Conservation (phyloP, 1,140 invertebrate species). For the Trissolcus basalis region DNA sequence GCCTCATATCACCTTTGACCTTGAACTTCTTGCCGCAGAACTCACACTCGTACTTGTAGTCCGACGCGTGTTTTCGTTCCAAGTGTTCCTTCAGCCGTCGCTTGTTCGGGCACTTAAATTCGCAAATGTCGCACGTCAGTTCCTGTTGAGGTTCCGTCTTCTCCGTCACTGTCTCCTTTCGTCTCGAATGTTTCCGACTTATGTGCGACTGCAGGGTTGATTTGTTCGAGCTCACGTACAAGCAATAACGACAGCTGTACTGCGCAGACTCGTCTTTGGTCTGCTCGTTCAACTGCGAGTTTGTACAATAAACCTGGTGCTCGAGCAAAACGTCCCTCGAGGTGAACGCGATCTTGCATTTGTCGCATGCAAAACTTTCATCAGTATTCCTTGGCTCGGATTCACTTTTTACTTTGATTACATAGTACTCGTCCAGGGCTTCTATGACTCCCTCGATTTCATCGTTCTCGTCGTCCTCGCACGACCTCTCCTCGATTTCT, state of each 20-base stretch:
- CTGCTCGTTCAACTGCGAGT: conserved; percentile 8
- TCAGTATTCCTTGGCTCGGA: conserved; percentile 7
- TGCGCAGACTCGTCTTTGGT: conserved; percentile 3
- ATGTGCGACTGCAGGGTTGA: conserved; percentile 65
- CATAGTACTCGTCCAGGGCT: conserved; percentile 37
- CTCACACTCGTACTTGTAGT: conserved; percentile 64
- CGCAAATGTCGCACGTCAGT: conserved; percentile 60
- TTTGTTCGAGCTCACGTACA: conserved; percentile 60
- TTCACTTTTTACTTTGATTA: conserved; percentile 55
- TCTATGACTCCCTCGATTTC: conserved; percentile 36
- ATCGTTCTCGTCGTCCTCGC: conserved; percentile 16
- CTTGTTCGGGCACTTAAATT: conserved; percentile 73
- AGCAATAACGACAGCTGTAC: conserved; percentile 61
- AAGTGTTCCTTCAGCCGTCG: conserved; percentile 79
- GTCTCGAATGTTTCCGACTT: conserved; percentile 67
- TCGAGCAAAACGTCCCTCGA: conserved; percentile 73
- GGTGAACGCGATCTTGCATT: conserved; percentile 77
- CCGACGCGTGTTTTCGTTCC: conserved; percentile 63
- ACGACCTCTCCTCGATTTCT: background rate
- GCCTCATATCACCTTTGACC: conserved; percentile 70
- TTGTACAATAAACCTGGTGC: conserved; percentile 39
- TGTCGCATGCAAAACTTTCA: conserved; percentile 67
- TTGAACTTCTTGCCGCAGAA: conserved; percentile 78
- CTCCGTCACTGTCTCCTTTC: background rate
- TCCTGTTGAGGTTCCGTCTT: conserved; percentile 8